These are phyloP conservation scores for Chunga burmeisteri DNA, from an alignment of 2,113 vertebrate species.

Conservation along the genomic window DNA sequence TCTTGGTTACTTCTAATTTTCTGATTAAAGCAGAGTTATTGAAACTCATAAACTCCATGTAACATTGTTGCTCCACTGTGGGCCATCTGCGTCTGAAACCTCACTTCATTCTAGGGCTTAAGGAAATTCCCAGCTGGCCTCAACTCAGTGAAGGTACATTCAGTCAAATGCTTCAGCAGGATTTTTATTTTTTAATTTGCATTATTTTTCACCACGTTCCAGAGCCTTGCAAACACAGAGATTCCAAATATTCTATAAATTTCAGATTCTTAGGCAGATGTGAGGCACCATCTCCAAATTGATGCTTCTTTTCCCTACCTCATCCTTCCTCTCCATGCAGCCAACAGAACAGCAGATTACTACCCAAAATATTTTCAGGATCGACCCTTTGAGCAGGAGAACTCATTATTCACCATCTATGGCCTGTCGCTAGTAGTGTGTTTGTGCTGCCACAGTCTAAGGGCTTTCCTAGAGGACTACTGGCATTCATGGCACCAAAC, in stretches of 20 bases:
- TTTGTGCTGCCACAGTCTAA: not conserved
- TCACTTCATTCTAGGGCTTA: not conserved
- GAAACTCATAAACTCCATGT: constrained; percentile 32
- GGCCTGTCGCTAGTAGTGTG: not conserved
- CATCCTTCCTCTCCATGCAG: not conserved
- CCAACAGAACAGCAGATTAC: not conserved
- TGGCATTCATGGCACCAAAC: not conserved
- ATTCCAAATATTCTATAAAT: not conserved
- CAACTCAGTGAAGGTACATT: not conserved
- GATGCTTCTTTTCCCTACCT: not conserved
- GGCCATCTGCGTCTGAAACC: not conserved
- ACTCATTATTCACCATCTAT: rapidly evolving
- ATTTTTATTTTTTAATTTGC: constrained; percentile 2
- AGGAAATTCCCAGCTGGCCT: constrained; percentile 34
- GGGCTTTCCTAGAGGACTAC: not conserved
- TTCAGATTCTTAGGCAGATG: not conserved
- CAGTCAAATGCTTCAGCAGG: not conserved
- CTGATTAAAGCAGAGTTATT: constrained; percentile 53
- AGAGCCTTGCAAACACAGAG: not conserved
- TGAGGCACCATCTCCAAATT: not conserved
- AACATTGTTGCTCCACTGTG: constrained; percentile 32
- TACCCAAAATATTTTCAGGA: not conserved
- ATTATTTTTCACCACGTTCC: not conserved
- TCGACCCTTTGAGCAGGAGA: not conserved
- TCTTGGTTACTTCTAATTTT: constrained; percentile 47